A percentile compares a stretch with the other conserved stretches of the same genome.
These are phyloP conservation scores for Pachyramphus minor DNA, from an alignment of 2,113 vertebrate genomes.

Conservation along the genomic window DNA sequence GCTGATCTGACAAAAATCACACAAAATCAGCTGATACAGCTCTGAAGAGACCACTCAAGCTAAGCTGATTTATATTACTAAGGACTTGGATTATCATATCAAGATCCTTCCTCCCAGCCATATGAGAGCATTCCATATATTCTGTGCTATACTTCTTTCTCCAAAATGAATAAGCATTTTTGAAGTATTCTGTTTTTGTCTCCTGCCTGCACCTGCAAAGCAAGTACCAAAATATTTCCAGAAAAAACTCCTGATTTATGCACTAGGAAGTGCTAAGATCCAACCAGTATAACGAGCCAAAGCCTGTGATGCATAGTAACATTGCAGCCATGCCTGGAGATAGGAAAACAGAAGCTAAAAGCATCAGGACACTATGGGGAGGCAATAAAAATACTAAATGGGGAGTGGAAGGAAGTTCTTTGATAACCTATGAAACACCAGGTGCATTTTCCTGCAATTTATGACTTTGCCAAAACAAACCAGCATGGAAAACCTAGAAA, in stretches of 20 bases:
- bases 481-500: not conserved
- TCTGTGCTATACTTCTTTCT: conserved; percentile 1
- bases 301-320: not conserved
- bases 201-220: conserved; percentile 49
- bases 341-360: not conserved
- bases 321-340: not conserved
- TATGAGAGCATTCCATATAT: not conserved
- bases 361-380: not conserved
- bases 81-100: not conserved
- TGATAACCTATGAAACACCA: conserved; percentile 13
- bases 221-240: conserved; percentile 34
- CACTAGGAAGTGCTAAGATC: not conserved
- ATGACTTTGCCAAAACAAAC: not conserved
- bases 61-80: not conserved
- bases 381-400: conserved; percentile 9
- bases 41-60: not conserved
- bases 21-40: not conserved
- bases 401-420: not conserved
- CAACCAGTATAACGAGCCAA: not conserved
- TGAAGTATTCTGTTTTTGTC: conserved; percentile 46
- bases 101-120: conserved; percentile 2
- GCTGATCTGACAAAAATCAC: conserved; percentile 14
- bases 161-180: conserved; percentile 36
- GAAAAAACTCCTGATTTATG: conserved; percentile 21
- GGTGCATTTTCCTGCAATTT: not conserved